Conservation (phyloP, 2,888 invertebrate species). For the Hecatera dysodea region DNA sequence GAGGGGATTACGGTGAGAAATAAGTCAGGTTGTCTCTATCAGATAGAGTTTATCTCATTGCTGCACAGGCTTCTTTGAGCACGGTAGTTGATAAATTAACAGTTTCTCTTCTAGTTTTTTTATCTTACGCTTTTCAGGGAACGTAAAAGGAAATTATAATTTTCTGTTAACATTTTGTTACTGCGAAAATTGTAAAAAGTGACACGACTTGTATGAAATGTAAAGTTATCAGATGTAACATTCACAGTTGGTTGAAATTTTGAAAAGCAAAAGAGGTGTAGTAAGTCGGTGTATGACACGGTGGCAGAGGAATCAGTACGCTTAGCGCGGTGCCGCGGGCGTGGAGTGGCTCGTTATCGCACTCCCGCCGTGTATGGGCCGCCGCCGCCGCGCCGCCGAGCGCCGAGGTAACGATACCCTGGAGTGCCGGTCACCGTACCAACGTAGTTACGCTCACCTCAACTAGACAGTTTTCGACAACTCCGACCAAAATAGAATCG, state of each 20-base stretch:
- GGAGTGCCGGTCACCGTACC: slow-evolving; percentile 62
- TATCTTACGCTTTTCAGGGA: slow-evolving; percentile 13
- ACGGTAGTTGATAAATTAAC: slow-evolving; percentile 50
- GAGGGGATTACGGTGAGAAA: slow-evolving; percentile 55
- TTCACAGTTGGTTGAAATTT: slow-evolving; percentile 54
- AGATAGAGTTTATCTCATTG: slow-evolving; percentile 58
- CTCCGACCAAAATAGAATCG: slow-evolving; percentile 52
- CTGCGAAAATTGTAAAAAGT: not conserved
- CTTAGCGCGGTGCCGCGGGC: slow-evolving; percentile 64
- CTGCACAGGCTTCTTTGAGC: slow-evolving; percentile 53
- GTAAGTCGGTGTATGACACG: slow-evolving; percentile 46
- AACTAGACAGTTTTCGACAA: slow-evolving; percentile 60
- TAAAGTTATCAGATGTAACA: slow-evolving; percentile 48
- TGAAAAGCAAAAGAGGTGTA: slow-evolving; percentile 51
- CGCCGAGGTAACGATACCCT: slow-evolving; percentile 67
- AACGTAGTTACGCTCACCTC: slow-evolving; percentile 59
- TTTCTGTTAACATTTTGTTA: slow-evolving; percentile 10
- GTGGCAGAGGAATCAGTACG: slow-evolving; percentile 66
- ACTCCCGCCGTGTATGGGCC: slow-evolving; percentile 62
- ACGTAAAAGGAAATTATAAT: slow-evolving; percentile 24
- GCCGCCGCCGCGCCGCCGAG: slow-evolving; percentile 39
- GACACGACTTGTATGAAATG: slow-evolving; percentile 3
- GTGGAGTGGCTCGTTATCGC: slow-evolving; percentile 78
- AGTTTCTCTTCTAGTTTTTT: slow-evolving; percentile 25
- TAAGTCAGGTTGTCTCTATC: slow-evolving; percentile 54